These are phyloP conservation scores for Burhinus bistriatus DNA, from an alignment of 2,113 vertebrate species.

Conservation along the genomic window DNA sequence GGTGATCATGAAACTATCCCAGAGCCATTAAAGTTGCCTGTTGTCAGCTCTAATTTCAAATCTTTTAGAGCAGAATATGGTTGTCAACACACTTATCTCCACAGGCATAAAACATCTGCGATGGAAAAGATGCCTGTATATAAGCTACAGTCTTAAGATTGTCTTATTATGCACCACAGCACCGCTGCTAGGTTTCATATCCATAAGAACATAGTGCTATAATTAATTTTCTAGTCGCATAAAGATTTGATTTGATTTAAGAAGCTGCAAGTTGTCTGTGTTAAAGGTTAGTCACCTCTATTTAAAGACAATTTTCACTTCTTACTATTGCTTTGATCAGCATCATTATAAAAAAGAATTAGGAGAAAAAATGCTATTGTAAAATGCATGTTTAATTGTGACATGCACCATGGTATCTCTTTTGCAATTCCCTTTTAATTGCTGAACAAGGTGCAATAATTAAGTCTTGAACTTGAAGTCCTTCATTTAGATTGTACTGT, in stretches of 20 bases:
- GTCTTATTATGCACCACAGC: neutral
- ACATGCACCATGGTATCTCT: neutral
- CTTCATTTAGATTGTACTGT: constrained; percentile 6
- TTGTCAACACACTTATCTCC: neutral
- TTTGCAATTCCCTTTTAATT: constrained; percentile 26
- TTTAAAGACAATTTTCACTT: constrained; percentile 37
- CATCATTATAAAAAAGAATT: neutral
- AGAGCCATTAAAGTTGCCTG: neutral
- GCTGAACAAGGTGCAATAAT: constrained; percentile 31
- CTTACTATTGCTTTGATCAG: constrained; percentile 19
- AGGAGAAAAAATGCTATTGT: neutral
- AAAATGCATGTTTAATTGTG: constrained; percentile 31
- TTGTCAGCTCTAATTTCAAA: neutral
- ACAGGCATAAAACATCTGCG: neutral
- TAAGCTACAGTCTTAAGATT: neutral
- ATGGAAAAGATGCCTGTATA: neutral
- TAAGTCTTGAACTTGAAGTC: constrained; percentile 13
- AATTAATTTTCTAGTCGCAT: neutral
- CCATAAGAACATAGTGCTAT: neutral
- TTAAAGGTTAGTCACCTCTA: constrained; percentile 27
- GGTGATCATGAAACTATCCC: neutral
- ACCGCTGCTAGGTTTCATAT: neutral
- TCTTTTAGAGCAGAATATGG: neutral
- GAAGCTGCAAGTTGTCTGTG: neutral
- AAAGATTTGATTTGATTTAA: constrained; percentile 34